These are phyloP conservation scores for Pluvialis apricaria DNA, from an alignment of 2,113 vertebrate species.

Conservation along the genomic window DNA sequence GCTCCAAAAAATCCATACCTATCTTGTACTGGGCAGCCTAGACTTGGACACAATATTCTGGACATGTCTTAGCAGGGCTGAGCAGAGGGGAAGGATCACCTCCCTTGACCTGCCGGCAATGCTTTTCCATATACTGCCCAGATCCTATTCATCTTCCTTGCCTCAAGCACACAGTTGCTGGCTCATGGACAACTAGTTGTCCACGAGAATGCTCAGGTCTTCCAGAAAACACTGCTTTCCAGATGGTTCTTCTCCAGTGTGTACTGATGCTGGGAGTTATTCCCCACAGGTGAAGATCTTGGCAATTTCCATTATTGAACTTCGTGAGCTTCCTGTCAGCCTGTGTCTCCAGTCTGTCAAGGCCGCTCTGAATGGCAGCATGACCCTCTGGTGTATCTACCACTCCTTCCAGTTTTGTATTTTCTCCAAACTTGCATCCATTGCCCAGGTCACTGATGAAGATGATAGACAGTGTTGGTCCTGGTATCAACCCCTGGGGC, in stretches of 20 bases:
- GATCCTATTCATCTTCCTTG: neutral
- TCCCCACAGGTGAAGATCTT: neutral
- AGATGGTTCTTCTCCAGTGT: neutral
- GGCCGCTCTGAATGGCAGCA: neutral
- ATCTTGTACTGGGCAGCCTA: neutral
- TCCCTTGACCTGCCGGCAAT: too few species aligned
- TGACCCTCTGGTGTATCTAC: neutral
- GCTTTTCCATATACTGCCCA: neutral
- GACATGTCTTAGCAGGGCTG: neutral
- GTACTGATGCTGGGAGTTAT: neutral
- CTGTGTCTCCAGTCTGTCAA: neutral
- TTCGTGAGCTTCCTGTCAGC: neutral
- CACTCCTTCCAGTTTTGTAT: neutral
- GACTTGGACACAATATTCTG: neutral
- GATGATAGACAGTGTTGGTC: neutral
- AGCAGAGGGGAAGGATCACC: neutral
- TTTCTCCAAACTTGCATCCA: neutral
- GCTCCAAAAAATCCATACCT: neutral
- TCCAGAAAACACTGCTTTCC: neutral
- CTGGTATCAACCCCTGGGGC: neutral
- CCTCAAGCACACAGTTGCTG: neutral
- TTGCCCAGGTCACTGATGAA: neutral
- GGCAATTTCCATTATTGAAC: neutral
- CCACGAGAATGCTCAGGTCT: neutral
- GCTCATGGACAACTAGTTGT: neutral